phyloP scores from a whole-genome alignment of 2,888 invertebrate genomes.

The Galerucella nymphaeae region DNA sequence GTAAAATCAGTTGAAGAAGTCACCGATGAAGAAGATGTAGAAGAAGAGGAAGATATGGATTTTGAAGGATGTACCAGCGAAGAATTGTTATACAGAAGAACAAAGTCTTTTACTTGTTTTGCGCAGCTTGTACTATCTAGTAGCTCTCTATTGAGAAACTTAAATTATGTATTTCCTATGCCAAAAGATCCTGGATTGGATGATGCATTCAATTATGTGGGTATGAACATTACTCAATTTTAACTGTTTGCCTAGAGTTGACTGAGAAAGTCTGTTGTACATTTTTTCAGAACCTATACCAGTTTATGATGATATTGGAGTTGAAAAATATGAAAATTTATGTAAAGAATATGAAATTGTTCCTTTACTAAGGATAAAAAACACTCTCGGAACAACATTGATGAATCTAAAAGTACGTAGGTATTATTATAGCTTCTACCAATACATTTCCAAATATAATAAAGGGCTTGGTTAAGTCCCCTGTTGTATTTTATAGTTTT shows the following conservation, averaged over 20 bases:
- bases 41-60: conserved; percentile 28
- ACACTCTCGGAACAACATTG: conserved; percentile 52
- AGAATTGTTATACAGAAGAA: conserved; percentile 55
- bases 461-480: not conserved
- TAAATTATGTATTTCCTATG: conserved; percentile 65
- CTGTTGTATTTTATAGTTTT: conserved; percentile 54
- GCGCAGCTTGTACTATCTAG: conserved; percentile 62
- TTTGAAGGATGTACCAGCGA: conserved; percentile 47
- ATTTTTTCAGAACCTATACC: conserved; percentile 51
- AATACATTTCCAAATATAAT: not conserved
- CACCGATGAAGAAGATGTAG: conserved; percentile 14
- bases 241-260: too few relatives aligned
- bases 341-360: conserved; percentile 62
- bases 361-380: conserved; percentile 59
- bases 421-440: not conserved
- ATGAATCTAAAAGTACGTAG: conserved; percentile 59
- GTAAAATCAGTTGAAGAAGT: not conserved
- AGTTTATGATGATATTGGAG: conserved; percentile 56
- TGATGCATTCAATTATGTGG: conserved; percentile 57
- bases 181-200: conserved; percentile 62
- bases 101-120: conserved; percentile 61
- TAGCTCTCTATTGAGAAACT: conserved; percentile 66
- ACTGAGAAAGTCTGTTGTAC: too few relatives aligned
- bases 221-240: conserved; percentile 46
- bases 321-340: conserved; percentile 58